Base-by-base conservation (phyloP, 2,888 invertebrate genomes). In the Drosophila robusta region DNA sequence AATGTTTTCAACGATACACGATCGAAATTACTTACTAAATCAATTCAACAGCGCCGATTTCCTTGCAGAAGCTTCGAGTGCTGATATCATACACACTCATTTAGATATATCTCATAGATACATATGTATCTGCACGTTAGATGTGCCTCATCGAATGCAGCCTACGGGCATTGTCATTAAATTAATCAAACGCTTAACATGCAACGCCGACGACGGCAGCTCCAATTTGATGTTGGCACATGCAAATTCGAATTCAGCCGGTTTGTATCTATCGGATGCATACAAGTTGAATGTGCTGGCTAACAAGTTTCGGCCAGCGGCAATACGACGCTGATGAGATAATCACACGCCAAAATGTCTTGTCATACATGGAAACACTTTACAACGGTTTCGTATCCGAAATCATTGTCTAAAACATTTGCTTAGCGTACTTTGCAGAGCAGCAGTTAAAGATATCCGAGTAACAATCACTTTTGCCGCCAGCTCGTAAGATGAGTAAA, bases 111-210 rank as follows among this genome's bases (percentile, higher is more conserved):
- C 22, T 8, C 44, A 42, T 22, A 42, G 26, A 44, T 12, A 36
- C 55, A 8, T 8, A 26, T 26, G 26, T 26, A 26, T 26, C 26
- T 26, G 2, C 8, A 29, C 45, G 44, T 66, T 56, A 76, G 54
- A 45, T 45, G 56, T 65, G 76, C 60, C 56, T 39, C 74, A 67
- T 66, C 60, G 58, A 54, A 68, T 64, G 52, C 52, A 65, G 80
- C 88, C 83, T 63, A 61, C 70, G 70, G 88, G 80, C 80, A 85
- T 77, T 77, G 80, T 86, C 80, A 83, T 86, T 87, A 87, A 87
- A 83, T 87, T 83, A 83, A 83, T 85, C 88, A 83, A 83, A 58
- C 86, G 86, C 65, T 82, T 71, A 81, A 83, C 80, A 60, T 82
- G 86, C 80, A 71, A 52, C 65, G 45, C 60, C 63, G 63, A 61